Base-by-base conservation (phyloP, 2,888 invertebrate genomes). In the Microplitis manilae region DNA sequence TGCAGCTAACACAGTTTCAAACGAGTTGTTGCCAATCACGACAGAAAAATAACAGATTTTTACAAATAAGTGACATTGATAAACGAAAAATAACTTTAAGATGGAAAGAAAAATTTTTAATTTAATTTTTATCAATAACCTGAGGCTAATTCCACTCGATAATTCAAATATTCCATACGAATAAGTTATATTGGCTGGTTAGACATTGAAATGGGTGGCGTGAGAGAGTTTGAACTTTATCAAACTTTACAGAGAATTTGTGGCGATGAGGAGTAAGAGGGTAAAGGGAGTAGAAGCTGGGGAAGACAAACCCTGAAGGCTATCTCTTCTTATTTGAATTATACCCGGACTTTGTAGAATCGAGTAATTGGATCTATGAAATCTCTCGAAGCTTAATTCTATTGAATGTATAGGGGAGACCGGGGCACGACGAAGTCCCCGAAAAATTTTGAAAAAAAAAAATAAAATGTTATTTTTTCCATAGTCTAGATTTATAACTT, bases 341-440 rank as follows among this genome's bases (percentile, higher is more conserved):
- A 77, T 77, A 77, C 74, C 72, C 64, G 69, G 41, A 50, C 17
- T 17, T 30, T 9, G 5, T 6, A 77, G 77, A 78, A 80, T 80
- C 75, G 79, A 78, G 78, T 83, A 81, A 83, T 83, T 83, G 80
- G 79, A 79, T 81, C 73, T 70, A 61, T 38, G 78, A 79, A 77
- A 70, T 73, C 70, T 70, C 17, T 9, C 30, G 30, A 30, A 17
- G 50, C 20, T 40, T 41, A n/a, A 17, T 30, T 50, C 59, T 8
- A 20, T 59, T 62, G 65, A 59, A 68, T 30, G 30, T 30, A 4
- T 30, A 30, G 30, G 30, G 30, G 4, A 30, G 30, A 30, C 0
- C 4, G 30, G 30, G 30, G 4, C 30, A 30, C 30, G 0, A 30
- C 30, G 30, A 4, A 20, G 0, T 4, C 30, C 30, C 30, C 30